Conservation (phyloP, 2,113 vertebrate species). For the Ivindomyrus marchei region DNA sequence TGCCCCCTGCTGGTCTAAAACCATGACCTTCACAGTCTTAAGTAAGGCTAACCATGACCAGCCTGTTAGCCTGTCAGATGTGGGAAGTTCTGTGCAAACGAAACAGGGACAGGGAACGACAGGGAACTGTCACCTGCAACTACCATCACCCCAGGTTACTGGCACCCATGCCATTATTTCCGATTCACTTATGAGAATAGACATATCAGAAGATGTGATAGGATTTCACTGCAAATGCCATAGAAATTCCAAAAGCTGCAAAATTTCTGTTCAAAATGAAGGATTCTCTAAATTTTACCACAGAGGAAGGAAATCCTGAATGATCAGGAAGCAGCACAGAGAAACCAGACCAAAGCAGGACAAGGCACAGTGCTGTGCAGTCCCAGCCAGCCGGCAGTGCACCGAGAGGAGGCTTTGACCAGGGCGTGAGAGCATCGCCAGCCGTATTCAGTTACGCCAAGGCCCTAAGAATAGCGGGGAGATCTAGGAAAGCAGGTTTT, state of each 20-base stretch:
- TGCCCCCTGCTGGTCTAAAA: background rate
- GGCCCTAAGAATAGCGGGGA: slow-evolving; percentile 29
- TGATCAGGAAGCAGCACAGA: background rate
- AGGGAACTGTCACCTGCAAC: background rate
- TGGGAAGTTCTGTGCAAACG: background rate
- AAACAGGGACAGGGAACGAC: background rate
- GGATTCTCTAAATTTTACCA: background rate
- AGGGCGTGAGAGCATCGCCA: slow-evolving; percentile 14
- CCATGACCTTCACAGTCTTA: slow-evolving; percentile 33
- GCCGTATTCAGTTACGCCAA: slow-evolving; percentile 31
- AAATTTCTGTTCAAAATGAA: background rate
- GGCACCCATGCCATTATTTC: background rate
- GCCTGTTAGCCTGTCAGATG: background rate
- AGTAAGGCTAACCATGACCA: slow-evolving; percentile 23
- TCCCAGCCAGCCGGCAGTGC: background rate
- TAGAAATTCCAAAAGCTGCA: background rate
- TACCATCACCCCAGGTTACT: background rate
- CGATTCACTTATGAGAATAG: background rate
- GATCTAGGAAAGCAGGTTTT: background rate
- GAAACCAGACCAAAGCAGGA: background rate
- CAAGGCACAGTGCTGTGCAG: background rate
- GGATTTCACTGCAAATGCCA: background rate
- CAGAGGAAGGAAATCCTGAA: background rate
- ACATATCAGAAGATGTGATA: background rate
- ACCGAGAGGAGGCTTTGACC: background rate